phyloP scores from a whole-genome alignment of 2,888 invertebrate species.

The Chrysomela aeneicollis region DNA sequence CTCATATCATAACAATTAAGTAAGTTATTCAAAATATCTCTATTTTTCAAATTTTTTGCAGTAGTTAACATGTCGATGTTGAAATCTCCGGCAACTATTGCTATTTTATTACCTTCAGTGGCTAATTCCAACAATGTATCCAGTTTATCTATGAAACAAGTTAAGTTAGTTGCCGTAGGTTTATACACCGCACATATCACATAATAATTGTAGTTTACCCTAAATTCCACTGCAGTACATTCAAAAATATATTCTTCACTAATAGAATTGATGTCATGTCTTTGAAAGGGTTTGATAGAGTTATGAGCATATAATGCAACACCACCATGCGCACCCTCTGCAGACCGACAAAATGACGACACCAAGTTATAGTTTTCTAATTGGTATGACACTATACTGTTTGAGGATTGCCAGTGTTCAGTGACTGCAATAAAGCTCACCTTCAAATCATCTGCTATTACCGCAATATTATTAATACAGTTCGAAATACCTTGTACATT shows the following conservation, averaged over 20 bases:
- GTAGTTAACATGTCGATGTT: too few relatives aligned
- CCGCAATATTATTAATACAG: too few relatives aligned
- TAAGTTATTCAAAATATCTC: neutral
- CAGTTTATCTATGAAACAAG: neutral
- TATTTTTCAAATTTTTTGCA: conserved; percentile 3
- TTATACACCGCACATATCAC: neutral
- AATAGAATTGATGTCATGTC: conserved; percentile 2
- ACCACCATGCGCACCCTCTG: neutral
- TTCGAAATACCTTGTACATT: neutral
- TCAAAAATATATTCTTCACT: neutral
- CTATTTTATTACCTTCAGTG: neutral
- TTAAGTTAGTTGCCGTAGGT: neutral
- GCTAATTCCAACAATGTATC: neutral
- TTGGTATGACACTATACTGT: neutral
- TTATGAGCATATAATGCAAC: conserved; percentile 7
- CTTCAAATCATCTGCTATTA: too few relatives aligned
- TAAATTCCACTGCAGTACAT: conserved; percentile 8
- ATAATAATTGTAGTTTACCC: neutral
- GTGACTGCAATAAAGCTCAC: neutral
- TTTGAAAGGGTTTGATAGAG: conserved; percentile 5
- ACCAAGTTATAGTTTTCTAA: neutral
- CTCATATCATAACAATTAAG: conserved; percentile 2
- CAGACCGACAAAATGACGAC: neutral
- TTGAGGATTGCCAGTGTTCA: conserved; percentile 2
- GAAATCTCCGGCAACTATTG: too few relatives aligned